phyloP scores from a whole-genome alignment of 2,113 vertebrate species.

The Oostethus manadensis region DNA sequence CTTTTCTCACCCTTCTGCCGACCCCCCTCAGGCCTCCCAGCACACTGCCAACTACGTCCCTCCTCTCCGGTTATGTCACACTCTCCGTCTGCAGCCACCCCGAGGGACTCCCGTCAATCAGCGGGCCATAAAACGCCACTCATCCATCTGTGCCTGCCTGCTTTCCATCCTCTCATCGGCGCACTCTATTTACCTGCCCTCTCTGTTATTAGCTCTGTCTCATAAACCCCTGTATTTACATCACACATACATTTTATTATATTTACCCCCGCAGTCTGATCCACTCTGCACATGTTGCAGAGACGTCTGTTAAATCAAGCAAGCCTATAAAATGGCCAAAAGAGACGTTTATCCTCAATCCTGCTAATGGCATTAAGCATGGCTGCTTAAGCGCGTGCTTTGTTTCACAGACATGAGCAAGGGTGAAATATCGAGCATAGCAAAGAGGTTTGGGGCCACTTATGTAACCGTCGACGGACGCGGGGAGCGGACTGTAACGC shows the following conservation, averaged over 20 bases:
- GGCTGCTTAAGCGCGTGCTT: conserved; percentile 17
- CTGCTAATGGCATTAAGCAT: conserved; percentile 3
- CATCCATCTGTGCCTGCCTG: conserved; percentile 17
- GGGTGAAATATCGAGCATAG: conserved; percentile 9
- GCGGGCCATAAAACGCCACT: conserved; percentile 34
- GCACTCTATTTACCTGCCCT: conserved; percentile 4
- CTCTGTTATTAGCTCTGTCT: conserved; percentile 5
- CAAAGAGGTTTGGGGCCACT: conserved; percentile 23
- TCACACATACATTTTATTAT: neutral
- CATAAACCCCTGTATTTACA: neutral
- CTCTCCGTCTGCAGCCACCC: conserved; percentile 33
- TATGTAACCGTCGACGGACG: conserved; percentile 29
- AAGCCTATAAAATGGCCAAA: neutral
- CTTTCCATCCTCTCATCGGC: conserved; percentile 39
- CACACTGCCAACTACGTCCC: conserved; percentile 21
- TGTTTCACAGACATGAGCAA: conserved; percentile 18
- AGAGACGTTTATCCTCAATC: neutral
- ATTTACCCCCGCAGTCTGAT: conserved; percentile 46
- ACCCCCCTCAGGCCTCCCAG: conserved; percentile 24
- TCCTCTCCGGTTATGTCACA: conserved; percentile 47
- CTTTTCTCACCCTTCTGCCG: conserved; percentile 13
- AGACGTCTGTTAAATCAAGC: neutral
- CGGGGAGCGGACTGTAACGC: conserved; percentile 39
- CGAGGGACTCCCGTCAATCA: conserved; percentile 41
- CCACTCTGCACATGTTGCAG: conserved; percentile 2